These are phyloP conservation scores for Halisarca cf. caerulea DNA, from an alignment of 37 sponge, comb jelly and placozoan genomes.

Conservation along the genomic window DNA sequence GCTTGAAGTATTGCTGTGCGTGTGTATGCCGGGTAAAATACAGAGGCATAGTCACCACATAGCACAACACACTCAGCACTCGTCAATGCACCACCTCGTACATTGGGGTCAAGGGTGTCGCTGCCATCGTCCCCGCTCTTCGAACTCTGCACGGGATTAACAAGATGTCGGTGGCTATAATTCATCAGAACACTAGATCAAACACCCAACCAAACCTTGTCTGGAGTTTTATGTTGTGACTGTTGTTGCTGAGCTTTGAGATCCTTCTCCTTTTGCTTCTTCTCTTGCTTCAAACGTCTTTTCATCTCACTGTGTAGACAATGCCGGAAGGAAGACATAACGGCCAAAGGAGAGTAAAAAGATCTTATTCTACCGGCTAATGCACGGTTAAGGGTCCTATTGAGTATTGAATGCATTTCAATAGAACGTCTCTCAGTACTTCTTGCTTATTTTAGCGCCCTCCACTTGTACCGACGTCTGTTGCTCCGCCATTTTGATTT, in stretches of 20 bases:
- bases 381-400: not conserved
- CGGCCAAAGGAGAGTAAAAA: not conserved
- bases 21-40: not conserved
- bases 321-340: conserved; percentile 15
- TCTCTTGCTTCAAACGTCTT: conserved; percentile 76
- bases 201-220: too few species aligned
- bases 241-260: conserved; percentile 47
- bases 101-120: conserved; percentile 91
- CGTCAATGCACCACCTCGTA: conserved; percentile 9
- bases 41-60: too few species aligned
- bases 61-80: not conserved
- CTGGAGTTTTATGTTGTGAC: not conserved
- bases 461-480: not conserved
- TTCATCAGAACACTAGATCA: too few species aligned
- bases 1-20: conserved; percentile 80
- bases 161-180: too few species aligned
- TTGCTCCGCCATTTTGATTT: conserved; percentile 12
- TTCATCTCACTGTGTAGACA: conserved; percentile 86
- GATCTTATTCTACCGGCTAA: not conserved
- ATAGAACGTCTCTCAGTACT: conserved; percentile 3
- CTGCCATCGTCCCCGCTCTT: conserved; percentile 42
- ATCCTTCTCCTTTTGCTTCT: conserved; percentile 91
- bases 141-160: not conserved
- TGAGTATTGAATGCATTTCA: conserved; percentile 19
- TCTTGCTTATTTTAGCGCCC: conserved; percentile 34